Evolutionary conservation across 1,140 invertebrate species (phyloP), one percentile per base, ranked within the genome.

Genomic region (Manduca sexta): DNA sequence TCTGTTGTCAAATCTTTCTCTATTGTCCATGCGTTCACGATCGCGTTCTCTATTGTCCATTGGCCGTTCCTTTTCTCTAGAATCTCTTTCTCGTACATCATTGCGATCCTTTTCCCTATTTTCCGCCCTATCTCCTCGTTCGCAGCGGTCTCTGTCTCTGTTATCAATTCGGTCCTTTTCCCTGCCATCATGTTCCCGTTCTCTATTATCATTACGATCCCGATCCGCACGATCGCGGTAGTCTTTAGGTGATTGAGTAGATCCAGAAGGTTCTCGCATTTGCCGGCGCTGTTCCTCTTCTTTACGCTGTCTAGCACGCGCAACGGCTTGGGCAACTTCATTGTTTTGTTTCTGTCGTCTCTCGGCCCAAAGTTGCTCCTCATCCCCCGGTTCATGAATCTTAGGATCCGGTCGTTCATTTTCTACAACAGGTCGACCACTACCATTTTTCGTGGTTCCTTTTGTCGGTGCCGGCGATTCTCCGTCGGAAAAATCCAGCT

Each of bases 401-500:
- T 84, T 87, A 26, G 59, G 52, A 17, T 84, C 85, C 34, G 71
- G 51, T 33, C 80, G 69, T 33, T 81, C 82, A 41, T 59, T 72
- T 42, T 85, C 80, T 52, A 70, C 64, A 64, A 56, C 76, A 33
- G 67, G 48, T 12, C 79, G 61, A 64, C 74, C 81, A 67, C 65
- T 74, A 34, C 68, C 21, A 26, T 26, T 74, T 64, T 74, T 78
- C 50, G 60, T 69, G 56, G 41, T 74, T 39, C 66, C 59, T 51
- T 81, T 84, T 29, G 60, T 69, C 29, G 71, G 75, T 33, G 73
- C 65, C 13, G 89, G 88, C 6, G 84, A 72, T 82, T 98, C 96
- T 61, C 97, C 96, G 87, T 98, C 96, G 74, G 95, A 97, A 82
- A 98, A 98, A 50, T 93, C 92, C 56, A 98, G 86, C 86, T 97